Evolutionary conservation across 2,113 vertebrate species (phyloP), one percentile per base, ranked within the genome.

Genomic region (Coryphaenoides rupestris): DNA sequence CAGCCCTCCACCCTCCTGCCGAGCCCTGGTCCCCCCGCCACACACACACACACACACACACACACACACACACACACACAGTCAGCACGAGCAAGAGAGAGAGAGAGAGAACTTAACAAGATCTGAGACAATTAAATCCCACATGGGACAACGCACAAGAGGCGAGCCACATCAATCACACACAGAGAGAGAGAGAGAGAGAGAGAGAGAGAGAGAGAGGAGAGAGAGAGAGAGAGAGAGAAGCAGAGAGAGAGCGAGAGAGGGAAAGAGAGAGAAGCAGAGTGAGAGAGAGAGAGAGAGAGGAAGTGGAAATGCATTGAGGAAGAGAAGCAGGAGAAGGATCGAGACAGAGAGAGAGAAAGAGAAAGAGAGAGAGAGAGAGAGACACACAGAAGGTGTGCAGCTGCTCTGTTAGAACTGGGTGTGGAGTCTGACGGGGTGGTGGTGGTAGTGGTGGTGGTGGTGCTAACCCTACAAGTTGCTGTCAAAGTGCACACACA

Each of bases 391-490:
- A 81, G 81, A 60, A 77, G 80, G 71, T 77, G 73, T 68, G 79
- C 81, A 87, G 86, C 86, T 83, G 83, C 82, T 72, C 60, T 75
- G 63, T 57, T 68, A 58, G 46, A 68, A 3, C 33, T 52, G 46
- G 21, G 60, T 50, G 55, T 49, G n/a, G 46, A 28, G 19, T 22
- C 24, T 12, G 33, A 40, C 2, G 33, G 33, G 33, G 33, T 7
- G 33, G 33, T 2, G 33, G 33, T n/a, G n/a, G n/a, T n/a, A n/a
- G n/a, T n/a, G n/a, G n/a, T n/a, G n/a, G n/a, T n/a, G n/a, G 33
- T 2, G 33, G 33, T 7, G 9, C 13, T 40, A 40, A 40, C 33
- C 33, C 33, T 40, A 40, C 33, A 40, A 40, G 33, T 40, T 40
- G 33, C 33, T 50, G 47, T 60, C 45, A 55, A 26, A 21, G 46